Conservation (phyloP, 2,113 vertebrate genomes). For the Anhinga anhinga region DNA sequence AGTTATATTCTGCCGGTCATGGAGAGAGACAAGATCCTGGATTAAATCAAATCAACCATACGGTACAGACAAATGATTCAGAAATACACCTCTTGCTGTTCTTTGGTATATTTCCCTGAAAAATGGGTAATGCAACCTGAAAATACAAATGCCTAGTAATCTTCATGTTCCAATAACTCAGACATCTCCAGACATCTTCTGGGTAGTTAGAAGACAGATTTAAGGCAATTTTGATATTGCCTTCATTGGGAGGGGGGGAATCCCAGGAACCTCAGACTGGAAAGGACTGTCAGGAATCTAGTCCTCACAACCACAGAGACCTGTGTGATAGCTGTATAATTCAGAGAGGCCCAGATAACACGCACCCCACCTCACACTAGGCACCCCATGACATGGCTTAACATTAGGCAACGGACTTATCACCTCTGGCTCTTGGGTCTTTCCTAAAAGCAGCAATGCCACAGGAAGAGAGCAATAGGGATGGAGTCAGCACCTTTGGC, state of each 20-base stretch:
- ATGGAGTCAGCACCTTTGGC: not conserved
- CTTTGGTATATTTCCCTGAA: not conserved
- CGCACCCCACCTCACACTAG: not conserved
- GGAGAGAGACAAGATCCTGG: not conserved
- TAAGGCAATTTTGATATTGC: not conserved
- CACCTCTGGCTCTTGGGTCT: not conserved
- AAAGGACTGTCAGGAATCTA: not conserved
- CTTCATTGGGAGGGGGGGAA: not conserved
- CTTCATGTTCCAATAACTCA: not conserved
- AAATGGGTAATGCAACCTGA: not conserved
- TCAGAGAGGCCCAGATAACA: not conserved
- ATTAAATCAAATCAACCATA: not conserved
- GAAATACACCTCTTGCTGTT: not conserved
- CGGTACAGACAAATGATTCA: not conserved
- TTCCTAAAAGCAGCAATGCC: not conserved
- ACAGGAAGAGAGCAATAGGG: not conserved
- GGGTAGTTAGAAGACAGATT: not conserved
- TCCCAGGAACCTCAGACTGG: not conserved
- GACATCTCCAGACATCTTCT: not conserved
- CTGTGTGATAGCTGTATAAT: not conserved
- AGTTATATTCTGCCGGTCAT: not conserved
- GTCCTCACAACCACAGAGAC: not conserved
- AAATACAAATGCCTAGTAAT: not conserved
- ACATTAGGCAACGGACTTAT: not conserved
- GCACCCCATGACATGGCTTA: not conserved